Conservation (phyloP, 2,888 invertebrate species). For the Germaria angustata region DNA sequence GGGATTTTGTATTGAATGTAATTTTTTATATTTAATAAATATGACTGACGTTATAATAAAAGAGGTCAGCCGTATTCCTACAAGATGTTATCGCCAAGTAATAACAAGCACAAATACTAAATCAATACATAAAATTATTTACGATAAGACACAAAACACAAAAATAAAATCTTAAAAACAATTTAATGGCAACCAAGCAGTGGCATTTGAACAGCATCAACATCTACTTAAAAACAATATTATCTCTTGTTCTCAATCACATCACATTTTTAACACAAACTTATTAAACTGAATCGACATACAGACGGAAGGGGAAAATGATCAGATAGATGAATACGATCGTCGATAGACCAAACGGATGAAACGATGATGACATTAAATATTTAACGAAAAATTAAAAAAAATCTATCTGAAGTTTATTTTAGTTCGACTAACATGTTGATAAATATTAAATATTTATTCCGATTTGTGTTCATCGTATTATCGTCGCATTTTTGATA, state of each 20-base stretch:
- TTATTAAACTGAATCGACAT: slow-evolving; percentile 47
- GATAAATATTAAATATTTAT: slow-evolving; percentile 9
- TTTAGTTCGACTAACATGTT: neutral
- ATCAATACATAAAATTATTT: slow-evolving; percentile 77
- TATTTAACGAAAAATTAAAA: neutral
- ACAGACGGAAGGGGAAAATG: slow-evolving; percentile 53
- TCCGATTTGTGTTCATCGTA: neutral
- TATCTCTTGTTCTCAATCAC: slow-evolving; percentile 78
- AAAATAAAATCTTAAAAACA: slow-evolving; percentile 76
- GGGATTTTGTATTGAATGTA: slow-evolving; percentile 1
- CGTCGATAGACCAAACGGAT: slow-evolving; percentile 1
- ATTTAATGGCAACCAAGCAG: slow-evolving; percentile 65
- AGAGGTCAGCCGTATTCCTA: slow-evolving; percentile 76
- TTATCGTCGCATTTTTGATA: slow-evolving; percentile 29
- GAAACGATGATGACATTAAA: neutral
- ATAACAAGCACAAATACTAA: slow-evolving; percentile 77
- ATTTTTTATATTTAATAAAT: slow-evolving; percentile 49
- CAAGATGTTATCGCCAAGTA: slow-evolving; percentile 76
- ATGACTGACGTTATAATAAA: slow-evolving; percentile 68
- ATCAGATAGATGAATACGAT: slow-evolving; percentile 47
- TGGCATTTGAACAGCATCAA: slow-evolving; percentile 71
- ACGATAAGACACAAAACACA: slow-evolving; percentile 74
- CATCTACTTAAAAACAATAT: slow-evolving; percentile 80
- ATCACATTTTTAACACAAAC: slow-evolving; percentile 66
- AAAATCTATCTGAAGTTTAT: neutral